Base-by-base conservation (phyloP, 2,888 invertebrate species). In the Sesamia inferens region DNA sequence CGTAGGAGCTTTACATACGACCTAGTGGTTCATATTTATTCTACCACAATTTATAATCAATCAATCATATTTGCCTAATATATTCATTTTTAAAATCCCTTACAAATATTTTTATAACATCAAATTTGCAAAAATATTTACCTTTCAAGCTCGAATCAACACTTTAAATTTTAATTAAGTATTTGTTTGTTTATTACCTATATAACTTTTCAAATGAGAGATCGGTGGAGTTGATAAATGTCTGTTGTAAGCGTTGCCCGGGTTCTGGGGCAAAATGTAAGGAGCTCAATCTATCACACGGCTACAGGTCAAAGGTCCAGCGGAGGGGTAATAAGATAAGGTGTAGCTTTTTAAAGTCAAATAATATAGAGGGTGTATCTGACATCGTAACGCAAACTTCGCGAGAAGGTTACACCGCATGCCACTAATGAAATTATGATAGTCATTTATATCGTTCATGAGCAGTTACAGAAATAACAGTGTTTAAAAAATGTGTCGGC, bases 61-160 rank as follows among this genome's bases (percentile, higher is more conserved):
- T 55, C 8, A 10, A 8, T 11, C 51, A 67, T 64, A 55, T 64
- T 79, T 73, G 19, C 54, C 19, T 51, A 51, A 68, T 69, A 14
- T 22, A 22, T 44, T 51, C 11, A 44, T 44, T 48, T 68, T 22
- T n/a, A 24, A 44, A 24, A 44, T 55, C 11, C 13, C 3, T 74
- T 54, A 61, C 57, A 54, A 64, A 22, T 22, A 47, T 62, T 51
- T 75, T 42, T 44, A 62, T n/a, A 58, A 31, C 31, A 31, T 31
- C 31, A 31, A 31, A 3, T 31, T 31, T 31, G 31, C 31, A 31
- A 31, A 31, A 74, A 54, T 14, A 31, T 68, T 68, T 54, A 68
- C 51, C 65, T 80, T 42, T 66, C 65, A 47, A 48, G 63, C 77
- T n/a, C 59, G 13, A 66, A 66, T 42, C 51, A 65, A 79, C 44